Evolutionary conservation across 2,797 vertebrate genomes (phyloP).

Genomic region (Anguilla obscura): DNA sequence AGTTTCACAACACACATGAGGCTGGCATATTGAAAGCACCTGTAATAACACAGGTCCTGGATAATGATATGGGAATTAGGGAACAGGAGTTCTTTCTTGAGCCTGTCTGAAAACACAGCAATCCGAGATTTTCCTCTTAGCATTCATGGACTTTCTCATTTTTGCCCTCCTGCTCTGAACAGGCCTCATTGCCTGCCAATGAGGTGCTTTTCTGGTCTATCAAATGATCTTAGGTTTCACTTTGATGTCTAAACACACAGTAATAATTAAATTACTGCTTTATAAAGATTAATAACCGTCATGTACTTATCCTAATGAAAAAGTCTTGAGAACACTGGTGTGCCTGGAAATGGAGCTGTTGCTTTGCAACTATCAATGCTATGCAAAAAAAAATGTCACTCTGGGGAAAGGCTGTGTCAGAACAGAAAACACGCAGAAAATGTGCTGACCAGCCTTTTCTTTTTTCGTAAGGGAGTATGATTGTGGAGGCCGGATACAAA

Average conservation of each 20-base stretch:
- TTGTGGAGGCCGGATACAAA: slow-evolving; percentile 4
- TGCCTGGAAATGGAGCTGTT: not conserved
- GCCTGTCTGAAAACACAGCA: not conserved
- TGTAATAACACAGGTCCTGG: slow-evolving; percentile 70
- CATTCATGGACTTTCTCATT: not conserved
- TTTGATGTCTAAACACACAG: not conserved
- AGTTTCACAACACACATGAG: slow-evolving; percentile 43
- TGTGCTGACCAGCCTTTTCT: slow-evolving; percentile 31
- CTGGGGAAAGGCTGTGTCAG: not conserved
- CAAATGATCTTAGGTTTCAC: not conserved
- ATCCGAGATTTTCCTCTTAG: not conserved
- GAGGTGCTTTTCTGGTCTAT: not conserved
- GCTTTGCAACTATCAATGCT: not conserved
- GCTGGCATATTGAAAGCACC: slow-evolving; percentile 63
- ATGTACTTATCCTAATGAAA: not conserved
- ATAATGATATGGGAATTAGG: not conserved
- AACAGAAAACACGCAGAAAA: slow-evolving; percentile 15
- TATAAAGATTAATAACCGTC: not conserved
- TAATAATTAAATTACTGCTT: not conserved
- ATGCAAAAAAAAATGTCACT: not conserved
- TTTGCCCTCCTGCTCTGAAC: not conserved
- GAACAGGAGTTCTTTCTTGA: slow-evolving; percentile 4
- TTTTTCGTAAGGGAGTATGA: slow-evolving; percentile 10
- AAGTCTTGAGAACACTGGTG: not conserved
- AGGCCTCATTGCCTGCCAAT: not conserved